A percentile compares a stretch with the other conserved stretches of the same genome.
These are phyloP conservation scores for Venustaconcha ellipsiformis DNA, from an alignment of 1,140 invertebrate species.

Conservation along the genomic window DNA sequence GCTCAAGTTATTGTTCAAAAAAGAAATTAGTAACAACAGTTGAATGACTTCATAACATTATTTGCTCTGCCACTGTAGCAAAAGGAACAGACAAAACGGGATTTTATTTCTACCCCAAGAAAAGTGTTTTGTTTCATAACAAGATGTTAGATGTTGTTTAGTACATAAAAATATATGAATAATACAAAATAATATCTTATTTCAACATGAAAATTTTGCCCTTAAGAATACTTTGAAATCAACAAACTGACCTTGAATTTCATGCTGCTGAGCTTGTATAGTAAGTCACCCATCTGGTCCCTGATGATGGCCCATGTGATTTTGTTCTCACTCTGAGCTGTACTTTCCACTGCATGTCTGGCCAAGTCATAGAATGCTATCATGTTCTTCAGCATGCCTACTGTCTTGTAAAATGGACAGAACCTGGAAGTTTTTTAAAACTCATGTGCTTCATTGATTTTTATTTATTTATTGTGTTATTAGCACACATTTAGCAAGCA, in stretches of 20 bases:
- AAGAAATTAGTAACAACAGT: too few relatives aligned
- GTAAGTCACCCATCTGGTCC: conserved; percentile 94
- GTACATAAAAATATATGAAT: background rate
- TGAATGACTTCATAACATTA: too few relatives aligned
- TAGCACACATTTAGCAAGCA: too few relatives aligned
- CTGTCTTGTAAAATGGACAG: conserved; percentile 99
- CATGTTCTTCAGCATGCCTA: conserved; percentile 98
- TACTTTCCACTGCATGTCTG: conserved; percentile 97
- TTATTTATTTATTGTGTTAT: too few relatives aligned
- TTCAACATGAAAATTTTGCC: background rate
- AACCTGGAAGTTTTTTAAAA: conserved; percentile 74
- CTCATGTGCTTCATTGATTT: too few relatives aligned
- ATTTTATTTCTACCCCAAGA: background rate
- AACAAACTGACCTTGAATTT: conserved; percentile 91
- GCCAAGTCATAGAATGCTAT: conserved; percentile 99
- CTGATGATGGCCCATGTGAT: conserved; percentile 98
- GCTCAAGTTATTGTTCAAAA: too few relatives aligned
- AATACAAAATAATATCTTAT: background rate
- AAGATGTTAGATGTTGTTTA: background rate
- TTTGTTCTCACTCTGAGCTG: conserved; percentile 98
- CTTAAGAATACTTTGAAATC: background rate
- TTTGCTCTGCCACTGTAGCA: too few relatives aligned
- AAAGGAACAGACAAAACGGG: background rate
- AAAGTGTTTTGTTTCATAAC: background rate
- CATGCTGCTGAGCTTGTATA: conserved; percentile 99